A percentile compares a stretch with the other conserved stretches of the same genome.
phyloP scores from a whole-genome alignment of 2,113 vertebrate genomes.

The Labrus mixtus region DNA sequence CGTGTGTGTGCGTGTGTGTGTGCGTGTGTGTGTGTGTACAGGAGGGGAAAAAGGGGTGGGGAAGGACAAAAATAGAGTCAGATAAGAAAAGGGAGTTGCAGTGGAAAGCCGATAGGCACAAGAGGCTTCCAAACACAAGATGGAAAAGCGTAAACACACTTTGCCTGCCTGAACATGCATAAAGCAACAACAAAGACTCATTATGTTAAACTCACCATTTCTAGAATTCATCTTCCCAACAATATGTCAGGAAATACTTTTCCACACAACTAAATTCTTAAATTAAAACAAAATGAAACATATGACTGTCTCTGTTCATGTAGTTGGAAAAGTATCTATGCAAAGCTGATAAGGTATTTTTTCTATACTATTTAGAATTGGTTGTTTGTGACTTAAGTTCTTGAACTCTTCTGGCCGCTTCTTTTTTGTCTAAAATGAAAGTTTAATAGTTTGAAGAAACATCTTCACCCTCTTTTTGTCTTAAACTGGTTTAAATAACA shows the following conservation, averaged over 20 bases:
- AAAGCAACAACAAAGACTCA: conserved; percentile 6
- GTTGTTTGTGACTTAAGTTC: background rate
- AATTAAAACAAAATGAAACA: background rate
- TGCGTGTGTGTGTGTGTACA: conserved; percentile 7
- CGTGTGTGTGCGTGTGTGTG: conserved; percentile 9
- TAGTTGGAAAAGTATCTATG: background rate
- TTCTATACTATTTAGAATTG: background rate
- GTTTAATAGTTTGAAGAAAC: background rate
- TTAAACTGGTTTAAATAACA: no score
- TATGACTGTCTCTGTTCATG: background rate
- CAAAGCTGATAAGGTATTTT: background rate
- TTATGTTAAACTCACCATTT: background rate
- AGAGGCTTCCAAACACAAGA: conserved; percentile 39
- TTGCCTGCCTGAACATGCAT: conserved; percentile 27
- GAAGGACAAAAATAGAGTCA: conserved; percentile 71
- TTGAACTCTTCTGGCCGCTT: background rate
- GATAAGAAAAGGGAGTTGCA: conserved; percentile 50
- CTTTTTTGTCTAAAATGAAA: background rate
- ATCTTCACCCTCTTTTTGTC: background rate
- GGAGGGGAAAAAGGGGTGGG: conserved; percentile 1
- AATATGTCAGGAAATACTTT: background rate
- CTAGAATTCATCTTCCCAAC: background rate
- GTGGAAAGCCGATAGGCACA: conserved; percentile 62
- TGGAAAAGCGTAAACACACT: conserved; percentile 45
- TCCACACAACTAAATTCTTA: background rate